Evolutionary conservation across 2,888 invertebrate species (phyloP).

Genomic region (Nasonia oneida): DNA sequence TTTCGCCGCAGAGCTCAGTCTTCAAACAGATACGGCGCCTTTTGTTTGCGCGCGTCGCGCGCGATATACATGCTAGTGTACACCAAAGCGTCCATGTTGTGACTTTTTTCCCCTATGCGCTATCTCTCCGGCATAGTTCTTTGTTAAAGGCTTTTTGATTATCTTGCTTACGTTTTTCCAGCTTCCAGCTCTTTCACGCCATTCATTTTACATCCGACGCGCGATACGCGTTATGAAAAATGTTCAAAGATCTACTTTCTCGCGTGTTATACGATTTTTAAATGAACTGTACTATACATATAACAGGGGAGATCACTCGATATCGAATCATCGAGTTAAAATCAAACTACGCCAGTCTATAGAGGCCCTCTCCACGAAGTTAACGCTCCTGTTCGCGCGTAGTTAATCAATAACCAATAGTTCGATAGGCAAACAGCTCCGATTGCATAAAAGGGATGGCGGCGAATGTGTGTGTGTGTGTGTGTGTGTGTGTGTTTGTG

Average conservation of each 20-base stretch:
- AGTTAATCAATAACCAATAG: background rate
- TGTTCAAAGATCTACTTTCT: background rate
- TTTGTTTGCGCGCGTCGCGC: background rate
- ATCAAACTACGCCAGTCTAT: background rate
- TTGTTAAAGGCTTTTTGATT: conserved; percentile 8
- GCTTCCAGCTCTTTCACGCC: background rate
- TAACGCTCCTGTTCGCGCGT: background rate
- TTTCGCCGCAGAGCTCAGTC: background rate
- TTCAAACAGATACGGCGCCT: background rate
- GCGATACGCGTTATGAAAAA: background rate
- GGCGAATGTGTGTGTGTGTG: too few relatives aligned
- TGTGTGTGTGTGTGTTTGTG: too few relatives aligned
- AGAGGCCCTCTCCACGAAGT: background rate
- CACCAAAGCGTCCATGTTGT: background rate
- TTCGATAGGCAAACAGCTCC: background rate
- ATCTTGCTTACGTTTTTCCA: background rate
- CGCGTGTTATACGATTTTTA: background rate
- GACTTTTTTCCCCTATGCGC: background rate
- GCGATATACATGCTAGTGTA: background rate
- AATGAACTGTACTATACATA: too few relatives aligned
- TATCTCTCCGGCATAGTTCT: background rate
- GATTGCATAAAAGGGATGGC: background rate
- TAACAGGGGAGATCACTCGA: background rate
- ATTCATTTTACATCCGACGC: background rate
- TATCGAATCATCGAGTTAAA: background rate